Evolutionary conservation across 2,888 invertebrate species (phyloP), one percentile per base, ranked within the genome.

Genomic region (Horisme vitalbata): DNA sequence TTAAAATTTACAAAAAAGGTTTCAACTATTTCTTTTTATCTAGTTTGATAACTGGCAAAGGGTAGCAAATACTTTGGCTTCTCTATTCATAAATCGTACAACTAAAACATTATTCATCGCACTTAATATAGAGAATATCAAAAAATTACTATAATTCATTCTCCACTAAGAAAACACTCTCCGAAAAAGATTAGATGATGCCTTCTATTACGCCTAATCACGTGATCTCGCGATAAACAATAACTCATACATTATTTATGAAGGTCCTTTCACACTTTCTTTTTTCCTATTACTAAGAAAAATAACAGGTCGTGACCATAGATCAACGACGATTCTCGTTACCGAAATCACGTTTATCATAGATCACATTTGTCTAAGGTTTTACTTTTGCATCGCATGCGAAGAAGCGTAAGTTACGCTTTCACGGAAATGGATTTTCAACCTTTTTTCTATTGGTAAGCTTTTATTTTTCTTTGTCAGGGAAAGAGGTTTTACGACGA

Each of bases 341-440:
- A 87, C 87, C 79, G 64, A 87, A 88, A 86, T 85, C 87, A 83
- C 82, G 84, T 83, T 84, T 83, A 85, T 87, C 87, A 85, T 87
- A 85, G 81, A 87, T 87, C 86, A 86, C 87, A 81, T 80, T 85
- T 79, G 83, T 85, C 83, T 83, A 83, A 84, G 84, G 81, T 79
- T 81, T 82, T 81, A 78, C 70, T 67, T 76, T 67, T 67, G 50
- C 61, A 41, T 48, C 47, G 37, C 41, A 31, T 14, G 9, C n/a
- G 53, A 47, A 75, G 64, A 20, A 65, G 18, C 55, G 2, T 66
- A 79, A 66, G 52, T 57, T 9, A 33, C 15, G 7, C 5, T 20
- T 47, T 28, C 8, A 2, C 0, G 12, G 7, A 54, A 61, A 23
- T 39, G 31, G 14, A 79, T 53, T 60, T 43, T 59, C 33, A 49